Conservation (phyloP, 2,113 vertebrate genomes). For the Lepisosteus osseus region DNA sequence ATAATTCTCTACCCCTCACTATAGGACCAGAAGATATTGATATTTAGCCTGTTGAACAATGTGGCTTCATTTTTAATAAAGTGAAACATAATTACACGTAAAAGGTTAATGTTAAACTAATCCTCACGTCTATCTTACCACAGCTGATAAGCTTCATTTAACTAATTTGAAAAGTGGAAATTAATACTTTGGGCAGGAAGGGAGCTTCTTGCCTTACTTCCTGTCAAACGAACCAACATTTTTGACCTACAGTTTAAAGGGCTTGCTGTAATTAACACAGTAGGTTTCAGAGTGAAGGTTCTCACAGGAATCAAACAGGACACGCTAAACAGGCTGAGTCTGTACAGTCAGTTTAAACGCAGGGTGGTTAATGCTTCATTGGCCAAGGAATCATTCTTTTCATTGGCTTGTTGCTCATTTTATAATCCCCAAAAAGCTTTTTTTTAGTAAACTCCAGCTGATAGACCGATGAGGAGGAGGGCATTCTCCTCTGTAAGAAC, state of each 20-base stretch:
- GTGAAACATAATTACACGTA: too few species aligned
- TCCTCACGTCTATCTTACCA: constrained; percentile 52
- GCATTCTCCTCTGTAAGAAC: constrained; percentile 34
- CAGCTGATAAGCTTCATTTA: constrained; percentile 76
- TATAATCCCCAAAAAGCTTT: constrained; percentile 63
- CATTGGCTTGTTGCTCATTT: constrained; percentile 65
- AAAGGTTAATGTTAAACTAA: neutral
- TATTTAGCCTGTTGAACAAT: too few species aligned
- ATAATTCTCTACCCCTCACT: too few species aligned
- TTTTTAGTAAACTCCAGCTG: constrained; percentile 52
- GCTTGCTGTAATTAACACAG: constrained; percentile 76
- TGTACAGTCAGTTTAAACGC: constrained; percentile 54
- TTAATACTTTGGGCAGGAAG: constrained; percentile 66
- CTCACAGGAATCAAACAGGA: constrained; percentile 60
- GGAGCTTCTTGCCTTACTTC: constrained; percentile 76
- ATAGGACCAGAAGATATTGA: too few species aligned
- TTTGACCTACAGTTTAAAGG: constrained; percentile 75
- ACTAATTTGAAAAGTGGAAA: constrained; percentile 74
- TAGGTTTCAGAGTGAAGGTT: constrained; percentile 68
- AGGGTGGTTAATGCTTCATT: constrained; percentile 32
- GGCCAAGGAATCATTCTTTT: constrained; percentile 36
- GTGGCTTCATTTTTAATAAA: too few species aligned
- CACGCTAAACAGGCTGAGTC: constrained; percentile 36
- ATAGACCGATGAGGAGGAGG: constrained; percentile 41
- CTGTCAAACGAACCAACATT: constrained; percentile 71